phyloP scores from a whole-genome alignment of 2,888 invertebrate species.

The Ophion ellenae region DNA sequence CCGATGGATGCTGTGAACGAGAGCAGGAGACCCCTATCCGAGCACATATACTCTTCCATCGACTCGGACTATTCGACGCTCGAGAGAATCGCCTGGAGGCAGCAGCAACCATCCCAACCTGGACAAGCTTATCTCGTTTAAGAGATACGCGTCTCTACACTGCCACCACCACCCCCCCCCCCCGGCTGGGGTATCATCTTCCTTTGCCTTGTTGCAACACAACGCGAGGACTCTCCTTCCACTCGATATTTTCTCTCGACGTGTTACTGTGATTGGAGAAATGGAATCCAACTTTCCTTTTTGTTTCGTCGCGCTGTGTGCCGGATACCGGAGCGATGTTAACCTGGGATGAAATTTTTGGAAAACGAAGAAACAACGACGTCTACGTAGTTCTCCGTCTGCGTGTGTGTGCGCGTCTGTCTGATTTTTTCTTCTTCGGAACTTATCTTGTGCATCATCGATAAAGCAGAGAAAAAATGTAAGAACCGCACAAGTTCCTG shows the following conservation, averaged over 20 bases:
- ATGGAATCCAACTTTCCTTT: constrained; percentile 1
- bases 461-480: constrained; percentile 9
- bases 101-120: constrained; percentile 84
- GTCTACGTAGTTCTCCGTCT: constrained; percentile 34
- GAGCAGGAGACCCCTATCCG: constrained; percentile 89
- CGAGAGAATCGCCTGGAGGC: constrained; percentile 88
- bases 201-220: constrained; percentile 26
- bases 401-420: constrained; percentile 32
- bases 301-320: constrained; percentile 13
- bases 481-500: constrained; percentile 1
- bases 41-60: constrained; percentile 95
- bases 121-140: constrained; percentile 84
- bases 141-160: constrained; percentile 66
- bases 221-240: constrained; percentile 43
- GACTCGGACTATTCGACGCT: constrained; percentile 94
- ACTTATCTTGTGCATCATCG: constrained; percentile 45
- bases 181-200: constrained; percentile 10
- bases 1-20: constrained; percentile 75
- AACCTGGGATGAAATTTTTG: constrained; percentile 36
- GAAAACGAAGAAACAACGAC: neutral
- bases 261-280: constrained; percentile 26
- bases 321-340: constrained; percentile 42
- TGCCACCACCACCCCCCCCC: neutral
- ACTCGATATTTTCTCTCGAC: constrained; percentile 44
- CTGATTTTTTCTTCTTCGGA: constrained; percentile 38